Conservation (phyloP, 1,140 invertebrate species). For the Magallana gigas region DNA sequence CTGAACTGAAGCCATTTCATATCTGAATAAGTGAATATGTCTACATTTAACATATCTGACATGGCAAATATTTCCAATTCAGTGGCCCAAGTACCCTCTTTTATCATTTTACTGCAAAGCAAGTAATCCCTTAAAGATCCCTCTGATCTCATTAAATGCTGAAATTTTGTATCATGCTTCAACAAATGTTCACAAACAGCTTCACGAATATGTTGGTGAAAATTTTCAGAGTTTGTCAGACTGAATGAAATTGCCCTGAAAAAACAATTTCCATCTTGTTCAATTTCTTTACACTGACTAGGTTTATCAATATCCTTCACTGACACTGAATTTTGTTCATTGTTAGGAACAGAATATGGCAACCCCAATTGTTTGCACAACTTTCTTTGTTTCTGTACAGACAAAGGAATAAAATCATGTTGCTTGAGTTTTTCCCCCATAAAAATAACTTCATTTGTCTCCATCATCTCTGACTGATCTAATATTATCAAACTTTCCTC, state of each 20-base stretch:
- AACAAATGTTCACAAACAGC: background rate
- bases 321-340: no score
- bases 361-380: no score
- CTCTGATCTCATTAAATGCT: background rate
- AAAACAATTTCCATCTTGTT: slow-evolving; percentile 38
- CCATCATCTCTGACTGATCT: no score
- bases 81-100: slow-evolving; percentile 29
- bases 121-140: background rate
- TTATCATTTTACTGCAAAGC: background rate
- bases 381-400: no score
- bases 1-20: background rate
- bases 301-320: no score
- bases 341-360: no score
- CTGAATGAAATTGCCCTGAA: slow-evolving; percentile 17
- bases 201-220: background rate
- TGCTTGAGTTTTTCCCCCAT: no score
- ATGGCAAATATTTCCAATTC: slow-evolving; percentile 18
- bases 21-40: slow-evolving; percentile 16
- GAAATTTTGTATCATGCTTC: background rate
- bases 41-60: background rate
- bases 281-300: background rate
- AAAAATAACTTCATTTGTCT: no score
- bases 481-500: no score
- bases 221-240: background rate
- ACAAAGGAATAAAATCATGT: no score